phyloP scores from a whole-genome alignment of 2,113 vertebrate genomes.

The Parus major region DNA sequence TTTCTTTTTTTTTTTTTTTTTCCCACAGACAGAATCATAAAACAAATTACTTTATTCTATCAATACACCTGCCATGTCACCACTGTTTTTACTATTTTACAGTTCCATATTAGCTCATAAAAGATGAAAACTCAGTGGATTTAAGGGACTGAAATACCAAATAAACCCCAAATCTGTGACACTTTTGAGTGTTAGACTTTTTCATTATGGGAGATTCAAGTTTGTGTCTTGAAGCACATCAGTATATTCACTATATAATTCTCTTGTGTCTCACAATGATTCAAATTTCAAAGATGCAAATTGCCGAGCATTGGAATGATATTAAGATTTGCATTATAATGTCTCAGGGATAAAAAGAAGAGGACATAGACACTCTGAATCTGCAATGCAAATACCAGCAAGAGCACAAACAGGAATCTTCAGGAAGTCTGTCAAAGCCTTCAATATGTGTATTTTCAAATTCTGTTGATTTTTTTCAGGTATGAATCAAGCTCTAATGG shows the following conservation, averaged over 20 bases:
- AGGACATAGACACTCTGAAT: slow-evolving; percentile 62
- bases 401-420: slow-evolving; percentile 59
- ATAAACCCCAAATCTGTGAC: slow-evolving; percentile 11
- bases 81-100: slow-evolving; percentile 28
- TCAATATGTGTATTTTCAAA: slow-evolving; percentile 44
- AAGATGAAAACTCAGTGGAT: slow-evolving; percentile 25
- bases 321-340: slow-evolving; percentile 70
- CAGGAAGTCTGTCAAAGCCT: slow-evolving; percentile 42
- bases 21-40: background rate
- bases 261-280: slow-evolving; percentile 53
- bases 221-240: slow-evolving; percentile 43
- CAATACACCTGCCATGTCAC: background rate
- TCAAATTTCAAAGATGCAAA: slow-evolving; percentile 68
- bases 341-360: slow-evolving; percentile 58
- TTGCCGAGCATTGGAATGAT: slow-evolving; percentile 60
- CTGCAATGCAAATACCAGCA: slow-evolving; percentile 69
- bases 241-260: slow-evolving; percentile 35
- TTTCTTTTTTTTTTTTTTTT: too few relatives aligned
- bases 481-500: slow-evolving; percentile 46
- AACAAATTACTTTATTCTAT: background rate
- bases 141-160: slow-evolving; percentile 16
- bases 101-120: background rate
- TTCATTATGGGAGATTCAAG: slow-evolving; percentile 33
- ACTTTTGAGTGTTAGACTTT: slow-evolving; percentile 12
- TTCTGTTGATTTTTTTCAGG: slow-evolving; percentile 41